A percentile compares a stretch with the other conserved stretches of the same genome.
Conservation (phyloP, 64 coral and sea anemone species). For the Stichodactyla mertensii region DNA sequence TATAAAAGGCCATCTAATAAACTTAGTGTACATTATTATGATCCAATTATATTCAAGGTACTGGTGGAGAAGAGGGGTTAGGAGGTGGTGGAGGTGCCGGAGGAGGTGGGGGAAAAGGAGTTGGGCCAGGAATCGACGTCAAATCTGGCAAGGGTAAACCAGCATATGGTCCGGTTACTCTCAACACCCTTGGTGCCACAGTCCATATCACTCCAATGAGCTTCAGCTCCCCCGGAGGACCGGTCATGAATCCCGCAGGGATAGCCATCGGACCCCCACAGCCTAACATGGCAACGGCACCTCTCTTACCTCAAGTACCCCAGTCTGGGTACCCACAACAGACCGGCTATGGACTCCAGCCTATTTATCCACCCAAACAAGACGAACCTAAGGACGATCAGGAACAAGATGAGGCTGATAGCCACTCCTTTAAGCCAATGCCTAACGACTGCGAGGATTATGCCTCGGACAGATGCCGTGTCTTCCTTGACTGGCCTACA, state of each 20-base stretch:
- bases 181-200: slow-evolving; percentile 53
- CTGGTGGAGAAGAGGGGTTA: neutral
- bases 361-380: neutral
- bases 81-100: neutral
- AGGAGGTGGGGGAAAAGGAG: neutral
- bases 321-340: slow-evolving; percentile 12
- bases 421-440: slow-evolving; percentile 46
- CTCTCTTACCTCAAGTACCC: slow-evolving; percentile 29
- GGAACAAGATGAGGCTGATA: no score
- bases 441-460: slow-evolving; percentile 67
- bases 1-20: no score
- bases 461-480: slow-evolving; percentile 48
- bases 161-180: slow-evolving; percentile 29
- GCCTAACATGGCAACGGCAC: slow-evolving; percentile 22
- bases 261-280: slow-evolving; percentile 25
- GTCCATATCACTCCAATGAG: slow-evolving; percentile 71
- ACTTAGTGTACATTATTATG: no score
- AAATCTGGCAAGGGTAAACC: neutral
- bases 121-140: neutral
- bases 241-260: slow-evolving; percentile 32
- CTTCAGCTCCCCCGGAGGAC: slow-evolving; percentile 50
- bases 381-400: slow-evolving; percentile 19
- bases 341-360: neutral
- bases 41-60: no score
- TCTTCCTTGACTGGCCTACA: slow-evolving; percentile 89